Base-by-base conservation (phyloP, 2,888 invertebrate species). In the Neocrepidodera transversa region DNA sequence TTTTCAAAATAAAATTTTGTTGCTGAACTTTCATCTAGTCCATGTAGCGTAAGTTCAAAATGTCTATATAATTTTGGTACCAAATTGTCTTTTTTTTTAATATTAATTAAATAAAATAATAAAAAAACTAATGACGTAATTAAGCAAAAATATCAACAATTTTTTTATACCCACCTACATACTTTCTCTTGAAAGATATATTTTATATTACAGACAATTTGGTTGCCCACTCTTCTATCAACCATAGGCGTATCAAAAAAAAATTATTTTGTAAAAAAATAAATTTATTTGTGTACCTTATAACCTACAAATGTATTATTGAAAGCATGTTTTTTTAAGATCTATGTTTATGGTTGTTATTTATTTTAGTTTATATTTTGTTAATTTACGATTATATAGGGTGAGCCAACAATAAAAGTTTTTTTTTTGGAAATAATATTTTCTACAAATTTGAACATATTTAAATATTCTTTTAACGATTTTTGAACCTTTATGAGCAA, bases 321-420 rank as follows among this genome's bases (percentile, higher is more conserved):
- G 73, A 73, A 74, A 76, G 74, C 74, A 76, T 75, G 75, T 74
- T 75, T 74, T 70, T 71, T 71, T 68, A 70, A 45, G 71, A 72
- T 74, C 74, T 67, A 74, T 74, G 74, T 76, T 75, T 75, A 76
- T 77, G 73, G 73, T 74, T 74, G 71, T 76, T 74, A 72, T 73
- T 74, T 74, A 72, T 74, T 73, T 74, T 73, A 72, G 68, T 70
- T 68, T 74, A 72, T 73, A 65, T 69, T 66, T 73, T 72, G 70
- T 73, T 70, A 68, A 69, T 71, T 67, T 69, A 68, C 71, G 71
- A 70, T 71, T 68, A 64, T 13, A 17, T 69, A 68, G 69, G 63
- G 62, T 57, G 23, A 64, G 58, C 2, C n/a, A 20, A 10, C 4
- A 2, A 36, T 13, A n/a, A n/a, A n/a, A 36, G 35, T 14, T 3